phyloP scores from a whole-genome alignment of 2,113 vertebrate species.

The Cnemophilus loriae region DNA sequence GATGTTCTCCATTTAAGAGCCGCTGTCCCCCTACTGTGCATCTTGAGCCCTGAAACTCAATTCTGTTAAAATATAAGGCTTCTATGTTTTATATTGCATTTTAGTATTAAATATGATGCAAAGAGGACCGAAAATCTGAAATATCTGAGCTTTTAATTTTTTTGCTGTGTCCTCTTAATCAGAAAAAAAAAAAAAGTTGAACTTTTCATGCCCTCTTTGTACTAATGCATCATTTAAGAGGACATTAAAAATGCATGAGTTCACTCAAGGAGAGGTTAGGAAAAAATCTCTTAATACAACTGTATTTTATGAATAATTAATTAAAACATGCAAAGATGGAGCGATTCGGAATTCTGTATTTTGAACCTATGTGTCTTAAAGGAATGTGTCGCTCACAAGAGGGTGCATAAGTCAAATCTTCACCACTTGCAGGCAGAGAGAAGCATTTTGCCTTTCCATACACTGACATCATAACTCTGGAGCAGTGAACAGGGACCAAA shows the following conservation, averaged over 20 bases:
- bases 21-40: background rate
- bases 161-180: background rate
- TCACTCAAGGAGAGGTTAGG: background rate
- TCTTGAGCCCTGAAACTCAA: background rate
- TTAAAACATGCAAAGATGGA: background rate
- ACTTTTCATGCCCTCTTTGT: slow-evolving; percentile 3
- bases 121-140: background rate
- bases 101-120: background rate
- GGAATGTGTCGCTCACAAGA: accelerated
- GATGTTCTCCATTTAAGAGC: background rate
- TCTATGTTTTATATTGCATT: background rate
- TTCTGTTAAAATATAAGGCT: background rate
- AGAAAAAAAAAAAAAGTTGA: background rate
- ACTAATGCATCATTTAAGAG: background rate
- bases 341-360: accelerated
- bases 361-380: background rate
- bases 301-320: background rate
- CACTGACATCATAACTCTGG: background rate
- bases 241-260: background rate
- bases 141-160: background rate
- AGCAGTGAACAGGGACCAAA: background rate
- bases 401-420: background rate
- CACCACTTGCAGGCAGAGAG: background rate
- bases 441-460: background rate
- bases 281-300: background rate